Conservation (phyloP, 2,797 vertebrate genomes). For the Sebastes itinus region DNA sequence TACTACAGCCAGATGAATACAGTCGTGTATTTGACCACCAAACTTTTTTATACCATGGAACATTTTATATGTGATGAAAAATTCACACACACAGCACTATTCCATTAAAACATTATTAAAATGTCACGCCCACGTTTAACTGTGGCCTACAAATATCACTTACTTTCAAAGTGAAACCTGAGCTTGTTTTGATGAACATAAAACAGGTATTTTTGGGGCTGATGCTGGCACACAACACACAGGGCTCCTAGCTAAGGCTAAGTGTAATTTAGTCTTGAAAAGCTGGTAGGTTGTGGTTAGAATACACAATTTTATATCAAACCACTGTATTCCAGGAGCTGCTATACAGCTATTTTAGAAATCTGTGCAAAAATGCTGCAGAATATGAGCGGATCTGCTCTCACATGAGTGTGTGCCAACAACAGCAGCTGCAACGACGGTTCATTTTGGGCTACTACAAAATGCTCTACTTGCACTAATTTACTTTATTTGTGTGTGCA, state of each 20-base stretch:
- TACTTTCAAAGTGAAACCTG: constrained; percentile 23
- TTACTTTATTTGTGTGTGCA: neutral
- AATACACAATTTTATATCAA: neutral
- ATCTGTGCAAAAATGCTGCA: neutral
- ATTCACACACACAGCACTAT: neutral
- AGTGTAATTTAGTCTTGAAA: neutral
- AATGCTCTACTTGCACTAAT: neutral
- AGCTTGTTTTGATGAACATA: constrained; percentile 50
- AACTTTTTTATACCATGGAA: neutral
- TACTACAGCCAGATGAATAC: neutral
- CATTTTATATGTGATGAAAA: neutral
- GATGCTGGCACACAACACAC: neutral
- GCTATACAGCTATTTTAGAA: neutral
- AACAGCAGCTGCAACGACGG: neutral
- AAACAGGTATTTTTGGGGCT: constrained; percentile 17
- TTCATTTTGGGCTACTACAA: constrained; percentile 3
- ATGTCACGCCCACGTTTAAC: constrained; percentile 11
- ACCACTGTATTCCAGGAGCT: neutral
- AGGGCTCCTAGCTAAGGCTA: neutral
- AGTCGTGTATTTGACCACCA: neutral
- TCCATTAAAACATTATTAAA: neutral
- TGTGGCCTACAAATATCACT: constrained; percentile 9
- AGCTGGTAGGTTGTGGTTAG: neutral
- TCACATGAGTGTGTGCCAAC: neutral
- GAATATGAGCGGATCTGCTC: neutral